A percentile compares a stretch with the other conserved stretches of the same genome.
phyloP scores from a whole-genome alignment of 2,797 vertebrate species.

The Gallinago stenura region DNA sequence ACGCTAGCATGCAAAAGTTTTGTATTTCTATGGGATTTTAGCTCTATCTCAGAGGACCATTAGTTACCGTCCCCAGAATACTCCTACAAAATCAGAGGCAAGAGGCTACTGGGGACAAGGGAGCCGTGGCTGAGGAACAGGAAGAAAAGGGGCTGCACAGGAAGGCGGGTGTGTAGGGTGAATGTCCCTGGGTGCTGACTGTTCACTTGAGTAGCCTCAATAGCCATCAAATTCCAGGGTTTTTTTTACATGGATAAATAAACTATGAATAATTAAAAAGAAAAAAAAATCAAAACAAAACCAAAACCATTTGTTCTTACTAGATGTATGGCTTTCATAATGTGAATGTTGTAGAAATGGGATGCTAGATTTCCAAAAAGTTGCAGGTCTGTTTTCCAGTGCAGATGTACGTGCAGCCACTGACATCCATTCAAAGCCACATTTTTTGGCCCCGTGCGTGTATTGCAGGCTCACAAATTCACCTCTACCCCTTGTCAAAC shows the following conservation, averaged over 20 bases:
- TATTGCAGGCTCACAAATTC: not conserved
- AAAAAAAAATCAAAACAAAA: not conserved
- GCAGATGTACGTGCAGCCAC: not conserved
- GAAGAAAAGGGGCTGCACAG: not conserved
- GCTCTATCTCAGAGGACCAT: not conserved
- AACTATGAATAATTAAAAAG: not conserved
- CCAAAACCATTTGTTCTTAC: not conserved
- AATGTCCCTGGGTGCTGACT: not conserved
- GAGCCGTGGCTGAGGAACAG: not conserved
- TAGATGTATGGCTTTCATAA: not conserved
- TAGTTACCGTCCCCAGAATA: not conserved
- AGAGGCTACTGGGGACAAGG: not conserved
- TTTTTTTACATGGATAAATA: not conserved
- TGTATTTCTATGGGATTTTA: not conserved
- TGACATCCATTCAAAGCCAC: not conserved
- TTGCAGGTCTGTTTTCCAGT: not conserved
- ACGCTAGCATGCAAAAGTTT: not conserved
- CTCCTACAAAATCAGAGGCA: not conserved
- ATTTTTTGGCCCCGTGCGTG: rapidly evolving
- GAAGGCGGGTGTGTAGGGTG: not conserved
- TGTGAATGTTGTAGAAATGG: not conserved
- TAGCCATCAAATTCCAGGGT: not conserved
- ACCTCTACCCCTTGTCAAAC: not conserved
- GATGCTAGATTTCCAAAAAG: not conserved
- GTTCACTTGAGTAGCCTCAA: not conserved